Evolutionary conservation across 1,140 invertebrate species (phyloP), one percentile per base, ranked within the genome.

Genomic region (Coboldia fuscipes): DNA sequence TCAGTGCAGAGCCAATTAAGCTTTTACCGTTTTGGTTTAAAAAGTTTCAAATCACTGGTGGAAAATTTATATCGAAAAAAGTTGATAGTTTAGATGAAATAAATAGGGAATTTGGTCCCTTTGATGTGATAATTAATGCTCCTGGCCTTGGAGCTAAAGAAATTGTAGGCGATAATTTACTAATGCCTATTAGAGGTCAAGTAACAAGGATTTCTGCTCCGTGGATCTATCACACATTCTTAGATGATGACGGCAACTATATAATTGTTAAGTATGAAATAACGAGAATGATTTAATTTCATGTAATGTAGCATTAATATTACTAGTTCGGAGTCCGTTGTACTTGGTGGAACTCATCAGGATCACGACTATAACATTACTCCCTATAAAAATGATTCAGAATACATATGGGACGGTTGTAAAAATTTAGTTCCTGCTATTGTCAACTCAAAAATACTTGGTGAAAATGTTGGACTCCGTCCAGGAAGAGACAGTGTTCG

Each of bases 281-380:
- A 26, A 29, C 21, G 7, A 21, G 20, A 35, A 3, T 9, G 12
- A 3, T 24, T 4, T 17, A 35, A 26, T 35, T 26, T 17, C 12
- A n/a, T 34, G 35, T 18, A n/a, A 20, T 22, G 31, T 34, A 7
- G 15, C 23, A 9, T 29, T 20, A 36, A 35, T 45, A 27, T 45
- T 50, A 47, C 36, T 39, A 77, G 73, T 43, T 52, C 57, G 2
- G 54, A 77, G n/a, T 59, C 45, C 13, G 68, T 73, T 1, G 63
- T 83, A 23, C 48, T 84, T 14, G 82, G 83, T 1, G 78, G 80
- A 2, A 79, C 79, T 0, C 62, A 71, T 36, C 72, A 84, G 48
- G 56, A 63, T 39, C 51, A 60, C 33, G 63, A 81, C 45, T 76
- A 63, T 45, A 71, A 72, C 46, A 47, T 46, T 2, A 45, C 53